Evolutionary conservation across 2,888 invertebrate species (phyloP).

Genomic region (Dasypogon diadema): DNA sequence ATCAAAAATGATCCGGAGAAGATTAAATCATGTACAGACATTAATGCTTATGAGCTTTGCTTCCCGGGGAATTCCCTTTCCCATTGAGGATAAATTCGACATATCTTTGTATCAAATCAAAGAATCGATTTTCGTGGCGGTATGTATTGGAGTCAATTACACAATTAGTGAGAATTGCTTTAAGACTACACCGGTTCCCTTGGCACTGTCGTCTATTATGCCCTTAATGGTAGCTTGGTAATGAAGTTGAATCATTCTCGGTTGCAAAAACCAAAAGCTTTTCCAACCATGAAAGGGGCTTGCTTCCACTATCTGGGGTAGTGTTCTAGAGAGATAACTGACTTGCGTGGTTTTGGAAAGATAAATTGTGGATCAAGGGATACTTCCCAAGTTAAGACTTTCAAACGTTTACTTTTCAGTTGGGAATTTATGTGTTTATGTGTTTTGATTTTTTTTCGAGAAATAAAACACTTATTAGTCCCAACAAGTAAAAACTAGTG

Average conservation of each 20-base stretch:
- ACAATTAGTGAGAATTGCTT: constrained; percentile 40
- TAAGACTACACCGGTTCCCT: constrained; percentile 7
- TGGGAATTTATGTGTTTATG: too few relatives aligned
- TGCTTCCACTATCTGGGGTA: not conserved
- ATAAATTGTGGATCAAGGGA: constrained; percentile 3
- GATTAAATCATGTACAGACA: constrained; percentile 34
- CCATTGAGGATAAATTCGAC: not conserved
- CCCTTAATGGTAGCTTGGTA: constrained; percentile 24
- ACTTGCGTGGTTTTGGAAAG: constrained; percentile 11
- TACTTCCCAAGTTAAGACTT: too few relatives aligned
- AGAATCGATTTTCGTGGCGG: constrained; percentile 8
- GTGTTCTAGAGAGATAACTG: not conserved
- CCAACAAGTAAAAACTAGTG: too few relatives aligned
- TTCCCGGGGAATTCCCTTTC: not conserved
- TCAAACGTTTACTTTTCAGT: too few relatives aligned
- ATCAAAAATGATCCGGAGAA: constrained; percentile 34
- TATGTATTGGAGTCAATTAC: constrained; percentile 38
- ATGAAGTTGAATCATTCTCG: constrained; percentile 33
- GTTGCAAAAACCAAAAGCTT: not conserved
- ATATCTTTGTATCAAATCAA: constrained; percentile 11
- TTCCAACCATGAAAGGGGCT: not conserved
- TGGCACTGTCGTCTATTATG: constrained; percentile 9
- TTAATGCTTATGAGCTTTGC: constrained; percentile 27
- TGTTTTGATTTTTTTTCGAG: too few relatives aligned
- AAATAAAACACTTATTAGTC: too few relatives aligned